phyloP scores from a whole-genome alignment of 2,113 vertebrate genomes.

The Sylvia atricapilla region DNA sequence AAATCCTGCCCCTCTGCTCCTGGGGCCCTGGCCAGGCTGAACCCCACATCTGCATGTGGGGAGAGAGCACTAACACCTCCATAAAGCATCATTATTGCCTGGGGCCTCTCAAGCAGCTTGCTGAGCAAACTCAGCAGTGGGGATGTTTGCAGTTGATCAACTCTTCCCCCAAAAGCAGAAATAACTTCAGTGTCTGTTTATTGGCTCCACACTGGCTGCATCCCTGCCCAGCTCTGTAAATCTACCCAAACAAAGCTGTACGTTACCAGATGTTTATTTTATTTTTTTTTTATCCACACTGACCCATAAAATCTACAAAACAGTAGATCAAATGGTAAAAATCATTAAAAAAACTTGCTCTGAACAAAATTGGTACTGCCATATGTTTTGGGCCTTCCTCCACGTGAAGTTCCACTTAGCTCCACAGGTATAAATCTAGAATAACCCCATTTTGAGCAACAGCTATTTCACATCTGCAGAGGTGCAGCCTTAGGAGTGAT shows the following conservation, averaged over 20 bases:
- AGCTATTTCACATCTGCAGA: conserved; percentile 8
- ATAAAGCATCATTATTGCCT: conserved; percentile 4
- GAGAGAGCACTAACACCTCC: conserved; percentile 1
- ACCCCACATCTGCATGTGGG: conserved; percentile 7
- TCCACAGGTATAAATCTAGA: conserved; percentile 35
- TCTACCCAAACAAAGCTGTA: conserved; percentile 37
- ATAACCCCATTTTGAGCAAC: neutral
- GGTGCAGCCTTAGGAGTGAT: neutral
- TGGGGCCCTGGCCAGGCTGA: neutral
- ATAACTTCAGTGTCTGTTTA: conserved; percentile 18
- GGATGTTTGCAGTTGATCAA: conserved; percentile 36
- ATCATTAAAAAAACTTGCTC: conserved; percentile 37
- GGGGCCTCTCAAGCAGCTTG: conserved; percentile 17
- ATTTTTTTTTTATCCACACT: conserved; percentile 23
- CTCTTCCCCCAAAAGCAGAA: conserved; percentile 34
- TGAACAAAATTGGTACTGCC: neutral
- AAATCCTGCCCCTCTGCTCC: conserved; percentile 27
- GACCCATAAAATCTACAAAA: conserved; percentile 31
- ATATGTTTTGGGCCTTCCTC: conserved; percentile 22
- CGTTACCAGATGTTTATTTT: conserved; percentile 58
- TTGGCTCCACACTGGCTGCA: neutral
- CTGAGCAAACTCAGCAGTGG: conserved; percentile 38
- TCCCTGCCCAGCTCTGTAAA: conserved; percentile 20
- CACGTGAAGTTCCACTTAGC: neutral
- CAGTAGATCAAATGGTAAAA: conserved; percentile 31